Evolutionary conservation across 2,113 vertebrate genomes (phyloP), one percentile per base, ranked within the genome.

Genomic region (Chinchilla lanigera): DNA sequence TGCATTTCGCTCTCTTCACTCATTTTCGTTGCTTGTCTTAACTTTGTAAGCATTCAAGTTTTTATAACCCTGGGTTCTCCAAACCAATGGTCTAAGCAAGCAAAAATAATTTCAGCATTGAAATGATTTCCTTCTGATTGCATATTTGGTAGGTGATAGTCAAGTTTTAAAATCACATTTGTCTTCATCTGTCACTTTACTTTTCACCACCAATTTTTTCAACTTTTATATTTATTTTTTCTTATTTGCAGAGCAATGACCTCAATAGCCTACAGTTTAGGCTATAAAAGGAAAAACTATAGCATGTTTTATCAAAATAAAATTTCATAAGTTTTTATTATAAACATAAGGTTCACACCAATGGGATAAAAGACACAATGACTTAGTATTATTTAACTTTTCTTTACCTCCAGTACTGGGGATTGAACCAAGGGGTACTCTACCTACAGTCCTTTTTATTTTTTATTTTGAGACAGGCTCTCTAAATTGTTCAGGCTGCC

Each of bases 351-450:
- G 30, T 10, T 80, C 26, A 92, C 8, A 28, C 82, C 41, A 65
- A 80, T 63, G 24, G 12, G 5, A 44, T 86, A 93, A 82, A 86
- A 73, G 58, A 56, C 75, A 89, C 17, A 60, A 7, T 44, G 63
- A 77, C 69, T 88, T 67, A 61, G 41, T 73, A 50, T 73, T 85
- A 61, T 67, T 88, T 88, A 91, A 86, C 16, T 88, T 83, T 89
- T 73, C 16, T 50, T 80, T 80, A 30, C 41, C 73, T 8, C 8
- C 17, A 13, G 77, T 52, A 16, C 30, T 52, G 17, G 47, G 24
- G 47, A 35, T 20, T 35, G 30, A 33, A 11, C 30, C 1, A 28
- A 17, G 28, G 28, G 16, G 16, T 13, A 26, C 11, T 52, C 47
- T 8, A 30, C 28, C 7, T 33, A 10, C 3, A 17, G 19, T 80